Evolutionary conservation across 2,888 invertebrate species (phyloP), one percentile per base, ranked within the genome.

Genomic region (Cordylochernes scorpioides): DNA sequence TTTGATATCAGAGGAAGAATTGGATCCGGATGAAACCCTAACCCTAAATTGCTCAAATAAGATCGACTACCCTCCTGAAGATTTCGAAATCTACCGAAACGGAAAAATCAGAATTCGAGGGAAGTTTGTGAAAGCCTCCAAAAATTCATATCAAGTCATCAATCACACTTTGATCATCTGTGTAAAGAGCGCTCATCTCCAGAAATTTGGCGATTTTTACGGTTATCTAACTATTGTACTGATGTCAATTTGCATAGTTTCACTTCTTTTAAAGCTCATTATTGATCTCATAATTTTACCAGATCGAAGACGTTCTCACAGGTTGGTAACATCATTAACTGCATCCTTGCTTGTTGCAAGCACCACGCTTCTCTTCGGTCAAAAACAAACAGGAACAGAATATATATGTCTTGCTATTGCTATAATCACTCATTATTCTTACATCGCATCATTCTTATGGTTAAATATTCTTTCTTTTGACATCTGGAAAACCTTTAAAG

Each of bases 361-460:
- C 27, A 10, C 44, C 3, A 29, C 44, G 14, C 45, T 47, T 31
- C 35, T 48, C 5, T 24, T 45, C 7, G 36, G 42, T 1, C 32
- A 39, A 1, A 34, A 35, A n/a, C 14, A 25, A 5, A 10, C 27
- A 3, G 26, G 18, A 14, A 29, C 4, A 10, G 17, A 27, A 10
- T 25, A 25, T 6, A 17, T 31, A 7, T 46, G 46, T 29, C 18
- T 34, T 18, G 19, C 33, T 7, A 12, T 45, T 1, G 48, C 39
- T 2, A 37, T 44, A 1, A 16, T 36, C 2, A 40, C 46, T 31
- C 51, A 51, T 31, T 51, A 43, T 32, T 36, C 33, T 15, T 48
- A 43, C 32, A 36, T 52, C 25, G 43, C 46, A 1, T 39, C 49
- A 3, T 50, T 52, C 38, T 42, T 43, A 31, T 52, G 52, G 52